Percentiles rank a stretch among this genome's conserved stretches.
phyloP scores from a whole-genome alignment of 37 sponge, comb jelly and placozoan species.

The Crambe crambe region DNA sequence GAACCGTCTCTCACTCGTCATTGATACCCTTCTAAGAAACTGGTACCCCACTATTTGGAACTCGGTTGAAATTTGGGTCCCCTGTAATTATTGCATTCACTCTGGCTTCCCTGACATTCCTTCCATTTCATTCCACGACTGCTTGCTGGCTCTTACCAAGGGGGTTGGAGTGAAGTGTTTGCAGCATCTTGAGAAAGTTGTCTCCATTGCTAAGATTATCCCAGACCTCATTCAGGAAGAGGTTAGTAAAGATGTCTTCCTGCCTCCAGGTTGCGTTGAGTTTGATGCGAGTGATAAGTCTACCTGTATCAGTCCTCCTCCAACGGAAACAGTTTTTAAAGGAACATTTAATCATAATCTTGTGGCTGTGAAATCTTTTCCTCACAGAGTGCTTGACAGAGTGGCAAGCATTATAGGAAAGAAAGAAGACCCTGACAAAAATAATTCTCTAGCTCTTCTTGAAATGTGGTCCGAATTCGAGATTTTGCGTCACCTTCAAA shows the following conservation, averaged over 20 bases:
- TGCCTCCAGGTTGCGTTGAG: slow-evolving; percentile 34
- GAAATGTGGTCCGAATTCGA: slow-evolving; percentile 43
- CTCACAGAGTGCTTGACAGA: slow-evolving; percentile 35
- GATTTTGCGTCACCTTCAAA: slow-evolving; percentile 8
- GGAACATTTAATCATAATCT: slow-evolving; percentile 16
- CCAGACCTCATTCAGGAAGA: slow-evolving; percentile 51
- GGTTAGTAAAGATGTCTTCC: slow-evolving; percentile 24
- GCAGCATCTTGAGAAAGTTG: slow-evolving; percentile 31
- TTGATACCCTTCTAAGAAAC: slow-evolving; percentile 59
- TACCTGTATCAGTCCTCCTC: slow-evolving; percentile 34
- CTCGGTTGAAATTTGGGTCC: slow-evolving; percentile 35
- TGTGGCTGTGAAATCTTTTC: slow-evolving; percentile 58
- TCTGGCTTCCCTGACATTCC: neutral
- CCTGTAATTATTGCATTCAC: slow-evolving; percentile 51
- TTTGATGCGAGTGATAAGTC: slow-evolving; percentile 54
- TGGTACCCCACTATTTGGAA: slow-evolving; percentile 74
- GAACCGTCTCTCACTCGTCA: slow-evolving; percentile 31
- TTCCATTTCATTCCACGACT: slow-evolving; percentile 36
- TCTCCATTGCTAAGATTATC: slow-evolving; percentile 31
- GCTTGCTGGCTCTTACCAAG: slow-evolving; percentile 26
- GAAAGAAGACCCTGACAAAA: neutral
- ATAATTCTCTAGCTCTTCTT: slow-evolving; percentile 6
- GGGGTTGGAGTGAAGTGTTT: slow-evolving; percentile 39
- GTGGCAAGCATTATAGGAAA: neutral
- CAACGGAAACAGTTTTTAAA: slow-evolving; percentile 52